Evolutionary conservation across 2,113 vertebrate species (phyloP), one percentile per base, ranked within the genome.

Genomic region (Equus quagga): DNA sequence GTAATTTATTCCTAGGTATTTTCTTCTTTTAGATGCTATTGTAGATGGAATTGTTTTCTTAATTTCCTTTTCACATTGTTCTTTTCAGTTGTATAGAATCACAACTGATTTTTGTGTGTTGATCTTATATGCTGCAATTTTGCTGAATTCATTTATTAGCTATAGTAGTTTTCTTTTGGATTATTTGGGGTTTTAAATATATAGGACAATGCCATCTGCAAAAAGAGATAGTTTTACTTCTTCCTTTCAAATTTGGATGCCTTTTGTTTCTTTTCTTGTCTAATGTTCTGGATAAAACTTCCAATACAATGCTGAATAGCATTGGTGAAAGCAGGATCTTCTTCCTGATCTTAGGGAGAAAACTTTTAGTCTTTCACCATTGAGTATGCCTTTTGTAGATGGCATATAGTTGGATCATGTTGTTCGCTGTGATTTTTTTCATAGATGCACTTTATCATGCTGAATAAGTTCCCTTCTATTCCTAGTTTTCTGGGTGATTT

Each of bases 21-120:
- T 79, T 86, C 72, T 90, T 80, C n/a, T 85, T 94, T 46, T 44
- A 85, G 44, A 78, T 90, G 28, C 56, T 65, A 54, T 65, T 90
- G 6, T 64, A 79, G 72, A 80, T 86, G n/a, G 24, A 94, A 18
- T 51, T 80, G 10, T 58, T 80, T 79, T 80, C 10, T 49, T 62
- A 41, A 58, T 51, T 73, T 62, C 58, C 69, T 51, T 89, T 76
- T 90, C 23, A 85, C 46, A 65, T 56, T 70, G 6, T 79, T 94
- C 44, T 17, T 79, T 72, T 21, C 21, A 94, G 44, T 3, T 36
- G 18, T 72, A 44, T 10, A 79, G n/a, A 94, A 94, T 49, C 15
- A 64, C 13, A 90, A 33, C 44, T 70, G 19, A 79, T 85, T 79
- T 85, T 78, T 85, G 28, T 62, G 10, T 85, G 33, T 23, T 69